Conservation (phyloP, 2,797 vertebrate genomes). For the Merluccius polli region DNA sequence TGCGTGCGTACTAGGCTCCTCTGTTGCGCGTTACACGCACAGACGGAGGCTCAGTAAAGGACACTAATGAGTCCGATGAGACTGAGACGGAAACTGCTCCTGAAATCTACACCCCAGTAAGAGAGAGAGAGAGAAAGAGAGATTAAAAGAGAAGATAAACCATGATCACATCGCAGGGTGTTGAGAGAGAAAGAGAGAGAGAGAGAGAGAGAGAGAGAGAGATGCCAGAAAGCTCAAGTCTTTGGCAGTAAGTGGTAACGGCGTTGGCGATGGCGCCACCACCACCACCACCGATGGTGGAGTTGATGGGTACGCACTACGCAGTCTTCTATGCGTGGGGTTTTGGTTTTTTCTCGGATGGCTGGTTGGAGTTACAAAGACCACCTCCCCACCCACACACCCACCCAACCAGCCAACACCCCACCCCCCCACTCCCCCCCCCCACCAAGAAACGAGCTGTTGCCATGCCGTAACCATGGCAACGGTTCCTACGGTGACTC, state of each 20-base stretch:
- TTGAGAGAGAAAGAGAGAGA: not conserved
- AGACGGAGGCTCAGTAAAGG: constrained; percentile 58
- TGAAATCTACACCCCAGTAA: constrained; percentile 57
- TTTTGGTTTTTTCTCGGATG: not conserved
- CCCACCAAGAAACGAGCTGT: constrained; percentile 32
- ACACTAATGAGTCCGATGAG: constrained; percentile 73
- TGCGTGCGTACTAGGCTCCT: constrained; percentile 17
- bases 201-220: not conserved
- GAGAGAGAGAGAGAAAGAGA: constrained; percentile 26
- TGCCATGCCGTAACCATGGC: constrained; percentile 68
- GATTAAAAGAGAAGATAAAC: not conserved
- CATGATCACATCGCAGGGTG: no score
- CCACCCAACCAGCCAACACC: constrained; percentile 34
- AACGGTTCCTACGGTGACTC: constrained; percentile 57
- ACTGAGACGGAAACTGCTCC: constrained; percentile 61
- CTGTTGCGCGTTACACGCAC: constrained; percentile 37
- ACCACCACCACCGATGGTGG: no score
- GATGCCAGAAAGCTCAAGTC: not conserved
- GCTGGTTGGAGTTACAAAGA: not conserved
- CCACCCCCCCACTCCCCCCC: constrained; percentile 7
- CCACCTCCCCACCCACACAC: not conserved
- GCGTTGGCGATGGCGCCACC: not conserved
- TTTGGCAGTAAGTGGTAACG: not conserved
- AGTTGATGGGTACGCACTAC: constrained; percentile 11
- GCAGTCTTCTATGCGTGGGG: constrained; percentile 14